Evolutionary conservation across 2,888 invertebrate species (phyloP).

Genomic region (Acleris literana): DNA sequence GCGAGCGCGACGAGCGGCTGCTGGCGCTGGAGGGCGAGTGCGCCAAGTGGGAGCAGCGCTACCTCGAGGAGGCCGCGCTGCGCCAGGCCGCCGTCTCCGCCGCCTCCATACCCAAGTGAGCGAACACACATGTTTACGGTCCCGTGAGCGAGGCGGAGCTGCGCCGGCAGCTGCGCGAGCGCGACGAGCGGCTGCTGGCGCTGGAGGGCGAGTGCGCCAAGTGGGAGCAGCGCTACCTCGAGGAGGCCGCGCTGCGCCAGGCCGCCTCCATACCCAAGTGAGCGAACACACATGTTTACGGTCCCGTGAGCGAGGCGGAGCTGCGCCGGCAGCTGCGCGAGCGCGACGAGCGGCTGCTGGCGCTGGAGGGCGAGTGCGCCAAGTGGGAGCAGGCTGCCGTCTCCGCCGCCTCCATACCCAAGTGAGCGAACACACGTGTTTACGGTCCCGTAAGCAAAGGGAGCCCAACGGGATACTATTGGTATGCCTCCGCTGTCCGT

Average conservation of each 20-base stretch:
- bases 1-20: conserved; percentile 75
- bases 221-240: conserved; percentile 91
- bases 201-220: conserved; percentile 92
- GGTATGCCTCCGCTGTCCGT: too few relatives aligned
- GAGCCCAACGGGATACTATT: too few relatives aligned
- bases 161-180: conserved; percentile 73
- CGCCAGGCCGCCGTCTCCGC: conserved; percentile 89
- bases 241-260: conserved; percentile 88
- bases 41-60: conserved; percentile 94
- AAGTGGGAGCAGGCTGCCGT: conserved; percentile 93
- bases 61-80: too few relatives aligned
- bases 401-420: conserved; percentile 88
- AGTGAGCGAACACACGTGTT: conserved; percentile 66
- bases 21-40: conserved; percentile 89
- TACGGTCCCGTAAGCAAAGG: not conserved
- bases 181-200: conserved; percentile 77
- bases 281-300: conserved; percentile 43
- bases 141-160: conserved; percentile 48
- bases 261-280: conserved; percentile 88
- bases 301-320: too few relatives aligned
- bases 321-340: conserved; percentile 75
- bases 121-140: conserved; percentile 32
- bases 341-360: conserved; percentile 74
- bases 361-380: conserved; percentile 90
- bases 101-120: conserved; percentile 87